phyloP scores from a whole-genome alignment of 2,113 vertebrate genomes.

The Colossoma macropomum region DNA sequence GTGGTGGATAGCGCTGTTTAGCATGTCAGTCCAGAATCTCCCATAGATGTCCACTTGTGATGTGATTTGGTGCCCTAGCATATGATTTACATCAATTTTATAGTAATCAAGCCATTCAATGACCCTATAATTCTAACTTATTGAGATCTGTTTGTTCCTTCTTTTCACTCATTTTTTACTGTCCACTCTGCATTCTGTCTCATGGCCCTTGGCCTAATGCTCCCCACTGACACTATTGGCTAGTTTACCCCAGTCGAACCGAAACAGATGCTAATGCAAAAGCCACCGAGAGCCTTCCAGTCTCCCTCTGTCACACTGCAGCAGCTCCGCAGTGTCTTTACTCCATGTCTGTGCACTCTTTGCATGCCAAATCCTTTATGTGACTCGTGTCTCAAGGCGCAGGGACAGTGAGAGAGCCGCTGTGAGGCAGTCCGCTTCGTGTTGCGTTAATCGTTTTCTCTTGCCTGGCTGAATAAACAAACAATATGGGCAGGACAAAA shows the following conservation, averaged over 20 bases:
- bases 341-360: slow-evolving; percentile 39
- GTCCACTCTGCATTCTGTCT: background rate
- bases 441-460: background rate
- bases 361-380: slow-evolving; percentile 41
- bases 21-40: too few relatives aligned
- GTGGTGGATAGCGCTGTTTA: too few relatives aligned
- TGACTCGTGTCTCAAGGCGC: slow-evolving; percentile 42
- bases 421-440: background rate
- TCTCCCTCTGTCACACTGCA: slow-evolving; percentile 42
- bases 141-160: background rate
- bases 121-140: too few relatives aligned
- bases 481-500: background rate
- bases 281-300: slow-evolving; percentile 46
- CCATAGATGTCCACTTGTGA: too few relatives aligned
- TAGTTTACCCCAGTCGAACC: slow-evolving; percentile 44
- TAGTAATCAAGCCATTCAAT: too few relatives aligned
- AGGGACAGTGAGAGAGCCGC: slow-evolving; percentile 21
- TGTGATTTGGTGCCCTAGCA: too few relatives aligned
- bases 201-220: slow-evolving; percentile 27
- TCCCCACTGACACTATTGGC: slow-evolving; percentile 42
- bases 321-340: slow-evolving; percentile 43
- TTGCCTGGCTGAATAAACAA: background rate
- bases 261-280: slow-evolving; percentile 60
- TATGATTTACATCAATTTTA: too few relatives aligned
- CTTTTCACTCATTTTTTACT: background rate